Evolutionary conservation across 2,888 invertebrate genomes (phyloP).

Genomic region (Ptilodon capucinus): DNA sequence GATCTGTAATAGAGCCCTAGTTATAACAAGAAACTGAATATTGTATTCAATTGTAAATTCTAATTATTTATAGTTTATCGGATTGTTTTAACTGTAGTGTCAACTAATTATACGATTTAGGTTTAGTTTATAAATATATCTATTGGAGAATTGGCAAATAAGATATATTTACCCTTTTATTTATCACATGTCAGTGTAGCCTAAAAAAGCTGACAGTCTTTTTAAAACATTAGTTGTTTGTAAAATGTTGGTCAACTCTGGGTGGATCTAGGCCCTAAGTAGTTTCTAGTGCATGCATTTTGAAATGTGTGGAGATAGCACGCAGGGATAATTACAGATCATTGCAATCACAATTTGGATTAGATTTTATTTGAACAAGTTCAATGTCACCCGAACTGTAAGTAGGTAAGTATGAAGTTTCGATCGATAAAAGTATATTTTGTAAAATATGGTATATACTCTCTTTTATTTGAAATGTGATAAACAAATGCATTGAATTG

Average conservation of each 20-base stretch:
- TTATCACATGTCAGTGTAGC: too few species aligned
- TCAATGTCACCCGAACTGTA: constrained; percentile 27
- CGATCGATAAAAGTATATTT: constrained; percentile 61
- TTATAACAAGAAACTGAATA: not conserved
- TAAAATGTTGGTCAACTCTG: too few species aligned
- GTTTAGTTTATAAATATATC: too few species aligned
- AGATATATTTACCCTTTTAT: too few species aligned
- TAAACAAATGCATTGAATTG: constrained; percentile 66
- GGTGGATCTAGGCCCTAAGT: too few species aligned
- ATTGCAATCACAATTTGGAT: not conserved
- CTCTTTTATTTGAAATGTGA: constrained; percentile 73
- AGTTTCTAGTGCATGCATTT: too few species aligned
- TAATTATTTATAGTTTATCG: not conserved
- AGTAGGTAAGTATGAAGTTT: constrained; percentile 58
- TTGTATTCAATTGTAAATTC: too few species aligned
- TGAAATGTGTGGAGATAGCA: too few species aligned
- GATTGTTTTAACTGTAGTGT: not conserved
- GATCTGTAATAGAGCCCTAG: not conserved
- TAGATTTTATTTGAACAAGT: constrained; percentile 19
- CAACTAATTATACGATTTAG: too few species aligned
- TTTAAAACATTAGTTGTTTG: too few species aligned
- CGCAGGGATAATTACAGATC: not conserved
- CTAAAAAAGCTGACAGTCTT: too few species aligned
- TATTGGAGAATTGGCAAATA: too few species aligned
- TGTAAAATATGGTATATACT: constrained; percentile 65